Base-by-base conservation (phyloP, 1,140 invertebrate genomes). In the Procambarus virginalis region DNA sequence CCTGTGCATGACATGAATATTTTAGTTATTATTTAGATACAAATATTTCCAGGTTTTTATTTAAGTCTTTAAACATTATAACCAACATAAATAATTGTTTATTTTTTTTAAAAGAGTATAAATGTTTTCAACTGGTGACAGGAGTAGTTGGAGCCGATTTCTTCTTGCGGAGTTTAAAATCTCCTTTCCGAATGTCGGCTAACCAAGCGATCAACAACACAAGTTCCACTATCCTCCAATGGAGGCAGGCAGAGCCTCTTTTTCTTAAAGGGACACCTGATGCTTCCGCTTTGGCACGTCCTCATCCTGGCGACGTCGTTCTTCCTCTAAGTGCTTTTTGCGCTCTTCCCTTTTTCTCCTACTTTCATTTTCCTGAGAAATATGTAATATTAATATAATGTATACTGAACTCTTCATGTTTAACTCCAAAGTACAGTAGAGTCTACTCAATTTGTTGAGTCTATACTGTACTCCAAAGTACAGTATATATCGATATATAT, bases 111-210 rank as follows among this genome's bases (percentile, higher is more conserved):
- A n/a, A n/a, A 55, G 12, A 55, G 10, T 55, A n/a, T n/a, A n/a
- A 55, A 70, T 1, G 6, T 6, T 22, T 60, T 79, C 64, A 79
- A 45, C 60, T 64, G 9, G 75, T 64, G 20, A 79, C 84, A 48
- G 45, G 34, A 3, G 48, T 8, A 22, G 46, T 49, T 2, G 75
- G 12, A 17, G 76, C 12, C 6, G 34, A 14, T 5, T 79, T 14
- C 34, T 75, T 82, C 49, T 84, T 84, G 4, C 91, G 60, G 5
- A 91, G 87, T 17, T 89, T 89, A 34, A 86, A 91, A 48, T 91
- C 83, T 55, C 86, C 91, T 48, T 86, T 89, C 3, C 87, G 70
- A 79, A 91, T 91, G 55, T 91, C 91, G 20, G 91, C 91, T 34
- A 91, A 48, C 51, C 51, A 91, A 83, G 73, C 88, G 91, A 68